These are phyloP conservation scores for Onychomys torridus DNA, from an alignment of 2,797 vertebrate species.

Conservation along the genomic window DNA sequence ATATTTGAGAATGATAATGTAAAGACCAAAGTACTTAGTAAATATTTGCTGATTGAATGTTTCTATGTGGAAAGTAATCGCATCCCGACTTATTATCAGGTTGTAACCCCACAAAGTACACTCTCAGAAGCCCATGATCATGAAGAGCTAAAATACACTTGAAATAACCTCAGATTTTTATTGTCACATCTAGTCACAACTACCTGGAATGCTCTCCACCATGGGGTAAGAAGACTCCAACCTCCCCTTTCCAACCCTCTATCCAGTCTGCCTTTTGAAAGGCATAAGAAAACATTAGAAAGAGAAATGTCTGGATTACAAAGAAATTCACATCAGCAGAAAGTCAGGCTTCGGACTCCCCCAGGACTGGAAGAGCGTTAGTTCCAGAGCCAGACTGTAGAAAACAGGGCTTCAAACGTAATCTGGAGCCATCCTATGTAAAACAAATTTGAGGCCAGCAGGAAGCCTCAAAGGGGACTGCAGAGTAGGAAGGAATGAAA, in stretches of 20 bases:
- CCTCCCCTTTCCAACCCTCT: background rate
- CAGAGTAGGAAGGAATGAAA: slow-evolving; percentile 48
- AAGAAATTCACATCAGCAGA: slow-evolving; percentile 63
- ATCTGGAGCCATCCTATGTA: slow-evolving; percentile 54
- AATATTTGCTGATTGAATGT: background rate
- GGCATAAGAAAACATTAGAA: slow-evolving; percentile 16
- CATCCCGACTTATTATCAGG: background rate
- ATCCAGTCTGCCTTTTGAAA: slow-evolving; percentile 28
- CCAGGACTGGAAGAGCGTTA: slow-evolving; percentile 12
- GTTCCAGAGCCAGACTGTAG: slow-evolving; percentile 62
- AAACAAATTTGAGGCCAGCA: slow-evolving; percentile 53
- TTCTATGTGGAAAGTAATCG: background rate
- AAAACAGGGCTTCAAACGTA: slow-evolving; percentile 49
- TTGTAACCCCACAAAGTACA: background rate
- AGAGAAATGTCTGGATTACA: slow-evolving; percentile 57
- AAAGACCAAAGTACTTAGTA: background rate
- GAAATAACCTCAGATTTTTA: slow-evolving; percentile 17
- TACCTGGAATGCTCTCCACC: background rate
- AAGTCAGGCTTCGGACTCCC: slow-evolving; percentile 17
- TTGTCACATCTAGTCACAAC: background rate
- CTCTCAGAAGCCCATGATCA: background rate
- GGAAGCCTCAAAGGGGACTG: slow-evolving; percentile 38
- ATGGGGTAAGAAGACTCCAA: background rate
- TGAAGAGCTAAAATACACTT: background rate
- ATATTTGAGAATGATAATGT: background rate